These are phyloP conservation scores for Celastrina argiolus DNA, from an alignment of 2,888 invertebrate genomes.

Conservation along the genomic window DNA sequence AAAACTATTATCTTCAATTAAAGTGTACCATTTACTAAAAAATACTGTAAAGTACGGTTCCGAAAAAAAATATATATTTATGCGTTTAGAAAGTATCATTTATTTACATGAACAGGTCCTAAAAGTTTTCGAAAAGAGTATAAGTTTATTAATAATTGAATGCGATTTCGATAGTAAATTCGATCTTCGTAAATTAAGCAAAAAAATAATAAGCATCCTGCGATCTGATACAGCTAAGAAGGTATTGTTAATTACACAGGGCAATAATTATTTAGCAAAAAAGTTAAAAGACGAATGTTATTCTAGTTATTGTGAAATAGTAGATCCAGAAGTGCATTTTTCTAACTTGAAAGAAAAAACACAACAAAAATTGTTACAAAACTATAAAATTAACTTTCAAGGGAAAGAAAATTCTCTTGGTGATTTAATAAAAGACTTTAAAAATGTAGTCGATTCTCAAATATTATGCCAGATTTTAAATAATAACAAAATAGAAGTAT, in stretches of 20 bases:
- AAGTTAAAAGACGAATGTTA: not conserved
- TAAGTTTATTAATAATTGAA: conserved; percentile 6
- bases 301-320: not conserved
- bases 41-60: not conserved
- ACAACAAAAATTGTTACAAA: not conserved
- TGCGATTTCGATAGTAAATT: not conserved
- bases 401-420: not conserved
- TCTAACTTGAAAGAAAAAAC: not conserved
- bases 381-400: not conserved
- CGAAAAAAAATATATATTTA: conserved; percentile 1
- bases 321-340: not conserved
- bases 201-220: not conserved
- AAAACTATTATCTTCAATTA: conserved; percentile 1
- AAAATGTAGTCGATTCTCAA: not conserved
- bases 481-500: conserved; percentile 5
- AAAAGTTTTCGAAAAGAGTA: not conserved
- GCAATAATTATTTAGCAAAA: not conserved
- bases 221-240: not conserved
- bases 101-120: conserved; percentile 7
- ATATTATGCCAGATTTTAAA: not conserved
- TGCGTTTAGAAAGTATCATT: not conserved
- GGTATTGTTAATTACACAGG: not conserved
- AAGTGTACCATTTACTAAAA: not conserved
- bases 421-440: not conserved
- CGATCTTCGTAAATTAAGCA: not conserved